A percentile compares a stretch with the other conserved stretches of the same genome.
phyloP scores from a whole-genome alignment of 2,797 vertebrate genomes.

The Gallinago stenura region DNA sequence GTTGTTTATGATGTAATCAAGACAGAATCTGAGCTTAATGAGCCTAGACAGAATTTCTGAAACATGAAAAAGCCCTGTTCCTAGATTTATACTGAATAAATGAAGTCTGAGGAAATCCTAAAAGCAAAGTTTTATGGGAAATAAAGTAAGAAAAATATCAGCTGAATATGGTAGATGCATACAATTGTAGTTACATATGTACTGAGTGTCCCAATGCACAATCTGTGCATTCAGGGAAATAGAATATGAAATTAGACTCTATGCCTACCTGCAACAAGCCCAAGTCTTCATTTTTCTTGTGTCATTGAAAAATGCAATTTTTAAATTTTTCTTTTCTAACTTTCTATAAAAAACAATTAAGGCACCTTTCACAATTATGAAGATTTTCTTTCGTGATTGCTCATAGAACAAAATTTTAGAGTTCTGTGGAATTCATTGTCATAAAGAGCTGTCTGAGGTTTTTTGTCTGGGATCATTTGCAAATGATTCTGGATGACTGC shows the following conservation, averaged over 20 bases:
- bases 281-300: not conserved
- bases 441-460: not conserved
- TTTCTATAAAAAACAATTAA: not conserved
- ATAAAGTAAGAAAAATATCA: not conserved
- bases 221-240: not conserved
- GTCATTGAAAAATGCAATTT: not conserved
- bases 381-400: not conserved
- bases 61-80: not conserved
- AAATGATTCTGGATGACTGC: not conserved
- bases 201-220: not conserved
- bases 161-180: accelerated
- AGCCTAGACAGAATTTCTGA: not conserved
- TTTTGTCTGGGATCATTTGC: not conserved
- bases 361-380: not conserved
- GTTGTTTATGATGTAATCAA: not conserved
- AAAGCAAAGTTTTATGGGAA: not conserved
- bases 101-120: not conserved
- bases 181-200: not conserved
- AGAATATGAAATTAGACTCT: not conserved
- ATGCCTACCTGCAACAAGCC: not conserved
- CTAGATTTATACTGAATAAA: not conserved
- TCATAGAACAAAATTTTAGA: not conserved
- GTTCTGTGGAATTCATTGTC: not conserved
- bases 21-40: not conserved
- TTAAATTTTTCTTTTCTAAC: not conserved